A percentile compares a stretch with the other conserved stretches of the same genome.
phyloP scores from a whole-genome alignment of 2,113 vertebrate genomes.

The Stegastes partitus region DNA sequence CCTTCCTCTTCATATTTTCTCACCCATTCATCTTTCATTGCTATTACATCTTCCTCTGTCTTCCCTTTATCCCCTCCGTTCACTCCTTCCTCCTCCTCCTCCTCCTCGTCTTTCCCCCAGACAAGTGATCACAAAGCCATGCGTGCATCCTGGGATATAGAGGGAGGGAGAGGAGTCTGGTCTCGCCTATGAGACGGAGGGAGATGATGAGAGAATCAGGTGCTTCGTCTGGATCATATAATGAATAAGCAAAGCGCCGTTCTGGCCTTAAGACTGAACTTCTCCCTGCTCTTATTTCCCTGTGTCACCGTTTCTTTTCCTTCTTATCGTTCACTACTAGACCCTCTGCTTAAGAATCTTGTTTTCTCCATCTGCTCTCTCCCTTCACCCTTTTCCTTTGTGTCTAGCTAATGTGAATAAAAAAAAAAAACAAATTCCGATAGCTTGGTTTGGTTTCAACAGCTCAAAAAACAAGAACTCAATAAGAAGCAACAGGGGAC shows the following conservation, averaged over 20 bases:
- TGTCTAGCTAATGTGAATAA: not conserved
- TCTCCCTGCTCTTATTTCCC: not conserved
- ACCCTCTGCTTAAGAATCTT: conserved; percentile 15
- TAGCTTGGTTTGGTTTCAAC: conserved; percentile 2
- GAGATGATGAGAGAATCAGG: conserved; percentile 85
- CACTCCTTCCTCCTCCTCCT: conserved; percentile 2
- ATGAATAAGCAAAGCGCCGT: conserved; percentile 62
- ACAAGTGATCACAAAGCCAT: conserved; percentile 62
- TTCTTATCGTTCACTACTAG: conserved; percentile 70
- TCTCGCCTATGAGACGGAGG: conserved; percentile 53
- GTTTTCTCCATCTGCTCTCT: not conserved
- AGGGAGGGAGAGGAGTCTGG: conserved; percentile 43
- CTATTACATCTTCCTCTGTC: conserved; percentile 21
- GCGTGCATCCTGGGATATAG: conserved; percentile 17
- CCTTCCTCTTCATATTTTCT: conserved; percentile 16
- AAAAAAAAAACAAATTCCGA: conserved; percentile 35
- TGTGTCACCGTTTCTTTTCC: conserved; percentile 47
- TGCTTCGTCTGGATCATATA: conserved; percentile 75
- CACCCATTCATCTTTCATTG: conserved; percentile 18
- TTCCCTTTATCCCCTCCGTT: conserved; percentile 1
- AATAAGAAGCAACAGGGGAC: conserved; percentile 27
- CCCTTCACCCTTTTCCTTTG: not conserved
- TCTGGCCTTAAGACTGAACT: conserved; percentile 28
- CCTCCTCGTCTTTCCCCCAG: conserved; percentile 29
- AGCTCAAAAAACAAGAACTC: conserved; percentile 9